Evolutionary conservation across 2,797 vertebrate species (phyloP), one percentile per base, ranked within the genome.

Genomic region (Choloepus didactylus): DNA sequence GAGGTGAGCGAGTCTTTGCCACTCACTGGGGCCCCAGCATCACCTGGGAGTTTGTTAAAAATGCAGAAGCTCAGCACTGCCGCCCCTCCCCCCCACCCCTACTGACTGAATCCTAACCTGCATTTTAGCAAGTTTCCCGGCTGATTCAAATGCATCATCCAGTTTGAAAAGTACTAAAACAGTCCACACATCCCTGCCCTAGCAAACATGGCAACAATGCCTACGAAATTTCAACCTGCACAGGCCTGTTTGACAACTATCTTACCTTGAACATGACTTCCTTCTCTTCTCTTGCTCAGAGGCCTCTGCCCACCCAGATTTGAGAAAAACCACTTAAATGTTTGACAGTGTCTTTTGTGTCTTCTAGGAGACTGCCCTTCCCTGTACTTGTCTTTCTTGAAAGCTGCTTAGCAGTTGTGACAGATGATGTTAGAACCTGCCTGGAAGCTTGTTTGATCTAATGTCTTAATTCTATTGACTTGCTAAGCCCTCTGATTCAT

Each of bases 291-390:
- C n/a, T 73, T 97, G 92, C 96, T 95, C 0, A 0, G 89, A n/a
- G 41, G 94, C 94, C 41, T 88, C 15, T 77, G 81, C 96, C 93
- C 79, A 5, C 9, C 82, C 14, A 51, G 92, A 89, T n/a, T 41
- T 54, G 75, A 91, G 94, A 92, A 76, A 79, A 70, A 44, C 41
- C 29, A 1, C 31, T 49, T 41, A 35, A 64, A 82, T n/a, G 29
- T 70, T 87, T 97, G 94, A 64, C 91, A 44, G 49, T 54, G 51
- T 59, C 81, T 95, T 93, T 94, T 85, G 93, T 96, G 86, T 87
- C 85, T 91, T 31, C 62, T 4, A 44, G 89, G 66, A 64, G 84
- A 25, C 77, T 9, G 75, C 31, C 64, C n/a, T 67, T 85, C 59
- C 90, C 93, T 56, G 1, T 10, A 38, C 29, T 29, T 81, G 89